Base-by-base conservation (phyloP, 2,888 invertebrate genomes). In the Caenorhabditis angaria region DNA sequence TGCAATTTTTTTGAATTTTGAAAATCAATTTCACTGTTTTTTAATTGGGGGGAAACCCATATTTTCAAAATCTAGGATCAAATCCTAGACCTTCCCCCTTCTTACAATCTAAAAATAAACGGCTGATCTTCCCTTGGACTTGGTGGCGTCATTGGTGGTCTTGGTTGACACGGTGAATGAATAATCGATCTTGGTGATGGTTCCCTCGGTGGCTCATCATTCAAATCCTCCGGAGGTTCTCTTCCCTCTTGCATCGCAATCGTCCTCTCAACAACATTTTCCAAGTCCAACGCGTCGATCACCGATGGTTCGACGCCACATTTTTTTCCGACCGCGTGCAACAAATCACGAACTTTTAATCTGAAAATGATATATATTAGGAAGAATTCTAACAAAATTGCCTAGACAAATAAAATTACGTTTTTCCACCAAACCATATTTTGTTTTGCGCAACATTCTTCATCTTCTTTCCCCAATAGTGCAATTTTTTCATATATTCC, bases 381-480 rank as follows among this genome's bases (percentile, higher is more conserved):
- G 35, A 41, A n/a, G 4, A 64, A n/a, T n/a, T n/a, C n/a, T 55
- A 62, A 48, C 1, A 41, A 14, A 35, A 35, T 35, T 10, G 35
- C 35, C 14, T 35, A 10, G 3, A 28, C 20, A 48, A 51, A 20
- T 51, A 29, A 54, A 58, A 20, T 65, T 51, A 86, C 83, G 82
- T 83, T 76, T 86, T 87, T 41, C 86, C 86, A 18, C 86, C 86
- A 62, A 86, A 86, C 85, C 86, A 87, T 18, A 86, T 83, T 60
- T 82, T 83, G 6, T 85, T 84, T 29, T 71, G 75, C 3, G 86
- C 86, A 1, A 83, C 86, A 57, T 86, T 82, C 65, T 85, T 85
- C 82, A 86, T 78, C 60, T 80, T 76, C 69, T 85, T 83, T 10
- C 86, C 86, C 61, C 85, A 76, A 68, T 86, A 82, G 62, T 86